Evolutionary conservation across 1,140 invertebrate genomes (phyloP).

Genomic region (Pemphigus obesinymphae): DNA sequence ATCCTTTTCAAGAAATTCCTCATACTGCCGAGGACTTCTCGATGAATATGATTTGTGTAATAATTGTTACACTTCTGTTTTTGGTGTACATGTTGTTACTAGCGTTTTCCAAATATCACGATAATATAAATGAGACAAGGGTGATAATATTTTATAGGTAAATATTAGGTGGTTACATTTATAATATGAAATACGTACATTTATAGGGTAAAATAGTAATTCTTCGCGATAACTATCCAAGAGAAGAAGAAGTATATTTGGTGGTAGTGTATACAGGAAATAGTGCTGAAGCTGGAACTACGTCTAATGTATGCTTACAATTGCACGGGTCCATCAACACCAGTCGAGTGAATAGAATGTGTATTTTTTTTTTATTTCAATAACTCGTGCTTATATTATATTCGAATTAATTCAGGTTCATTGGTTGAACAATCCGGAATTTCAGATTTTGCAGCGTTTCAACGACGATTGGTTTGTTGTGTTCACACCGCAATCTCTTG

Average conservation of each 20-base stretch:
- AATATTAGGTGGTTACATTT: neutral
- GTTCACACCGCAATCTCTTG: slow-evolving; percentile 24
- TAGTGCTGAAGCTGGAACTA: neutral
- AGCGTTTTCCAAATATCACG: neutral
- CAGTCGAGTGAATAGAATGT: neutral
- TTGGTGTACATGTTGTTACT: neutral
- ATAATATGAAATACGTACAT: neutral
- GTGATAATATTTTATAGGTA: neutral
- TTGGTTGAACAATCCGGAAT: slow-evolving; percentile 20
- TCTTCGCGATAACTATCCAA: neutral
- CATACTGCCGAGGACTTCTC: neutral
- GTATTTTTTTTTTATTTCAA: neutral
- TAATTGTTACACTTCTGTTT: neutral
- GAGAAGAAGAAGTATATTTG: slow-evolving; percentile 17
- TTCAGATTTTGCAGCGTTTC: slow-evolving; percentile 28
- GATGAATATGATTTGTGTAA: neutral
- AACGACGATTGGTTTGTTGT: slow-evolving; percentile 45
- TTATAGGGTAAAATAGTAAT: neutral
- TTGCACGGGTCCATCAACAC: neutral
- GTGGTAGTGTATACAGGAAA: neutral
- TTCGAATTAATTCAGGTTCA: slow-evolving; percentile 29
- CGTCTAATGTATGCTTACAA: slow-evolving; percentile 1
- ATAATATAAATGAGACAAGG: neutral
- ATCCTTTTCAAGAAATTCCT: neutral
- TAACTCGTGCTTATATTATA: neutral